Evolutionary conservation across 2,888 invertebrate genomes (phyloP), one percentile per base, ranked within the genome.

Genomic region (Octonoba sinensis): DNA sequence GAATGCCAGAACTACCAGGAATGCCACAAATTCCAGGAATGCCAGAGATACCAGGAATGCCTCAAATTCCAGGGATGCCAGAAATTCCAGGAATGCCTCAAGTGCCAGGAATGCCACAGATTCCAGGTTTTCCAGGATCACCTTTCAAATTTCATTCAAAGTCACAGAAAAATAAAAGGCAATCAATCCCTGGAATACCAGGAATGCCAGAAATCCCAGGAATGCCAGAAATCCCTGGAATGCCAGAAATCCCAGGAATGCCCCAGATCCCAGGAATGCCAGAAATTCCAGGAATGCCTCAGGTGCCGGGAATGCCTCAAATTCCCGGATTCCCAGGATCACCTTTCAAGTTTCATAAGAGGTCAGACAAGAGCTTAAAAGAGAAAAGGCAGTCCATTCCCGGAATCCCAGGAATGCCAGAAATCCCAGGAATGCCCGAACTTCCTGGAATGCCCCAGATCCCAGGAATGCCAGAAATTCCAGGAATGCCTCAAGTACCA

Each of bases 51-150:
- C 72, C 72, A 51, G 54, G 64, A 1, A 51, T 65, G 57, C 57
- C 74, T 13, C 15, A 65, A 47, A 67, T 67, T 4, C 67, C 75
- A 11, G 65, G 65, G 46, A 65, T 74, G 62, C 72, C 72, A 0
- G 13, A 79, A 51, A 47, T 73, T 0, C 73, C 73, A 0, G 72
- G 66, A 47, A 44, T 73, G 36, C 79, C 79, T 8, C 79, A 44
- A 69, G n/a, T 74, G 4, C 81, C 81, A 13, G 74, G 70, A 70
- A 56, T 81, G 46, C 81, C 81, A 0, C 18, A 73, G 54, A 62
- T 79, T 0, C 79, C 79, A 22, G 72, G 73, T 27, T 60, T 81
- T 51, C 81, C 73, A 13, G 62, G 27, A 62, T n/a, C 36, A 6
- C 69, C 73, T n/a, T n/a, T n/a, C 0, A 51, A 20, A 54, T 18